A percentile compares a stretch with the other conserved stretches of the same genome.
These are phyloP conservation scores for Xenopus borealis DNA, from an alignment of 2,113 vertebrate genomes.

Conservation along the genomic window DNA sequence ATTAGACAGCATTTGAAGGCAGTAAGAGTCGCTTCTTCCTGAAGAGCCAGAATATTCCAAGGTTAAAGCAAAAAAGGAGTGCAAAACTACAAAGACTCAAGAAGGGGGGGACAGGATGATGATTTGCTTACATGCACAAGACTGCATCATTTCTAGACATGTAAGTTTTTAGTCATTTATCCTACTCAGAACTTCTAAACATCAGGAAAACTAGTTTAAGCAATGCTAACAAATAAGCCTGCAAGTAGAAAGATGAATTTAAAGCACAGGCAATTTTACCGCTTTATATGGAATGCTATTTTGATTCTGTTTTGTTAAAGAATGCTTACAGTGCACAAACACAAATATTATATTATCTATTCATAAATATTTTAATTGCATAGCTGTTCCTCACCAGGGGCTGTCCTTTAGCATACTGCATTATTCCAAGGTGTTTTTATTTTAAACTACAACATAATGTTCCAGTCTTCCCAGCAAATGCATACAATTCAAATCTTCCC, in stretches of 20 bases:
- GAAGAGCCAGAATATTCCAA: constrained; percentile 15
- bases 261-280: neutral
- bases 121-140: constrained; percentile 50
- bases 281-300: neutral
- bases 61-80: constrained; percentile 40
- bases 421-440: constrained; percentile 8
- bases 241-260: neutral
- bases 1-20: neutral
- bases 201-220: constrained; percentile 45
- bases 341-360: constrained; percentile 12
- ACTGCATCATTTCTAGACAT: constrained; percentile 28
- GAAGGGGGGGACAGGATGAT: constrained; percentile 49
- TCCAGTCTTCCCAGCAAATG: constrained; percentile 6
- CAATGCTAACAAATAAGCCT: neutral
- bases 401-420: constrained; percentile 9
- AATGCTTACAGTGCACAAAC: constrained; percentile 22
- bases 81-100: constrained; percentile 30
- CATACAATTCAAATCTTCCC: neutral
- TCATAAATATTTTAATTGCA: constrained; percentile 43
- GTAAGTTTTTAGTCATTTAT: constrained; percentile 55
- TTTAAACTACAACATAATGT: neutral
- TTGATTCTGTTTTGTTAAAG: neutral
- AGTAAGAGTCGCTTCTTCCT: constrained; percentile 6
- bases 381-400: constrained; percentile 13
- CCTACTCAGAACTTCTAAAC: constrained; percentile 56